Conservation (phyloP, 2,797 vertebrate genomes). For the Lagocephalus sceleratus region DNA sequence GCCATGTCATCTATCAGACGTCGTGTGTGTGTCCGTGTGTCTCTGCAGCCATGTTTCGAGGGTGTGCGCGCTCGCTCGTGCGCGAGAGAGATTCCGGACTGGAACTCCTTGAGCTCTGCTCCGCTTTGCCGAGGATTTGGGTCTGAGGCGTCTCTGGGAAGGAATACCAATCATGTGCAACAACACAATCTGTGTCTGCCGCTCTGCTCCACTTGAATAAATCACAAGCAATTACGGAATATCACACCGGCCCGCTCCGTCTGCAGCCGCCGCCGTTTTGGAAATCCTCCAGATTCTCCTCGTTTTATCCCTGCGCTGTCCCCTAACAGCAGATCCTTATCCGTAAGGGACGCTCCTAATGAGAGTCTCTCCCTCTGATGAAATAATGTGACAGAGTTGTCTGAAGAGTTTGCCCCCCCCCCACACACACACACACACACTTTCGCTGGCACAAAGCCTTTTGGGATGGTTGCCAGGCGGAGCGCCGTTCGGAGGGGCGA, state of each 20-base stretch:
- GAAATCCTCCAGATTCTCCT: conserved; percentile 11
- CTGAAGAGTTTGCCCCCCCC: conserved; percentile 29
- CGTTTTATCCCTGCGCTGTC: conserved; percentile 2
- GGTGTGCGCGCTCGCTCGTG: conserved; percentile 10
- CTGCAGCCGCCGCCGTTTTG: conserved; percentile 1
- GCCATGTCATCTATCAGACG: conserved; percentile 45
- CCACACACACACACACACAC: conserved; percentile 11
- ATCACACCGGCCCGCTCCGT: conserved; percentile 29
- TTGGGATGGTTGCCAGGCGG: conserved; percentile 27
- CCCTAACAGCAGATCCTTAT: conserved; percentile 21
- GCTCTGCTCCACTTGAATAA: conserved; percentile 37
- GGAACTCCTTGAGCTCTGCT: conserved; percentile 27
- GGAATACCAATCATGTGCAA: conserved; percentile 48
- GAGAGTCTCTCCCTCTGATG: conserved; percentile 41
- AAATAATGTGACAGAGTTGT: conserved; percentile 55
- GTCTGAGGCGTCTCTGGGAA: conserved; percentile 28
- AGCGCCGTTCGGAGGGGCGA: conserved; percentile 26
- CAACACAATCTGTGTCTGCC: conserved; percentile 18
- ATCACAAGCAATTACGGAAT: conserved; percentile 39
- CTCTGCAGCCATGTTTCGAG: conserved; percentile 45
- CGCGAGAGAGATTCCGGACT: conserved; percentile 5
- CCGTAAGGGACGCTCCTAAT: conserved; percentile 42
- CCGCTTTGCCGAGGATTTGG: conserved; percentile 30
- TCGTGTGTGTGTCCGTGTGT: conserved; percentile 37
- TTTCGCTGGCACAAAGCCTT: conserved; percentile 28